Evolutionary conservation across 2,888 invertebrate genomes (phyloP).

Genomic region (Agelastica alni): DNA sequence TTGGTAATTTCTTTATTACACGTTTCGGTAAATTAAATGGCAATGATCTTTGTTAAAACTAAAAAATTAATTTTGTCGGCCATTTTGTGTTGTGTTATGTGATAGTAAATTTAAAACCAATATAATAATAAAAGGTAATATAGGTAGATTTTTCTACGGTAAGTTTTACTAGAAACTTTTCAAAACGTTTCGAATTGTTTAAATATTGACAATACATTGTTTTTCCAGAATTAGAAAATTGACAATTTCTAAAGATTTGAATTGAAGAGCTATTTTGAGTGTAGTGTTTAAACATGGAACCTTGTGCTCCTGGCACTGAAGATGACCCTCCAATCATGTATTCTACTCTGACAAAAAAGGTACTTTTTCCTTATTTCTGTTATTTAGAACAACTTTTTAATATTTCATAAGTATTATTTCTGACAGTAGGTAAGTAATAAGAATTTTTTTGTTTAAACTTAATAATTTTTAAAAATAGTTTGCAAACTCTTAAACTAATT

Average conservation of each 20-base stretch:
- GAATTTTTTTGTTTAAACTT: conserved; percentile 7
- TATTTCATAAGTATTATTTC: conserved; percentile 3
- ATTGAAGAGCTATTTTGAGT: conserved; percentile 35
- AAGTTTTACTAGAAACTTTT: conserved; percentile 39
- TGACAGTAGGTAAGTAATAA: conserved; percentile 17
- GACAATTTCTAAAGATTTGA: conserved; percentile 23
- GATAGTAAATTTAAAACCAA: conserved; percentile 39
- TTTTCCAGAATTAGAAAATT: conserved; percentile 28
- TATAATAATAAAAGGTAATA: conserved; percentile 15
- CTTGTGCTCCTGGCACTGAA: conserved; percentile 51
- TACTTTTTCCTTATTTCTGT: conserved; percentile 34
- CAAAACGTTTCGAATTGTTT: conserved; percentile 2
- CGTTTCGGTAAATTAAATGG: no score
- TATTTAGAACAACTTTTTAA: not conserved
- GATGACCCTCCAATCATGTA: conserved; percentile 45
- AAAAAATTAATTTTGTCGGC: no score
- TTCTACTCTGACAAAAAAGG: conserved; percentile 46
- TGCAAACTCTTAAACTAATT: conserved; percentile 5
- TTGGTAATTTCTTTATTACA: no score
- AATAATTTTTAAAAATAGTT: not conserved
- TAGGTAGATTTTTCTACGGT: conserved; percentile 37
- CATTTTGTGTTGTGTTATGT: conserved; percentile 43
- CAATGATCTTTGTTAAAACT: no score
- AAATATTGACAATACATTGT: conserved; percentile 21
- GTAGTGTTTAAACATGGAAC: conserved; percentile 45